These are phyloP conservation scores for Hecatera dysodea DNA, from an alignment of 2,888 invertebrate genomes.

Conservation along the genomic window DNA sequence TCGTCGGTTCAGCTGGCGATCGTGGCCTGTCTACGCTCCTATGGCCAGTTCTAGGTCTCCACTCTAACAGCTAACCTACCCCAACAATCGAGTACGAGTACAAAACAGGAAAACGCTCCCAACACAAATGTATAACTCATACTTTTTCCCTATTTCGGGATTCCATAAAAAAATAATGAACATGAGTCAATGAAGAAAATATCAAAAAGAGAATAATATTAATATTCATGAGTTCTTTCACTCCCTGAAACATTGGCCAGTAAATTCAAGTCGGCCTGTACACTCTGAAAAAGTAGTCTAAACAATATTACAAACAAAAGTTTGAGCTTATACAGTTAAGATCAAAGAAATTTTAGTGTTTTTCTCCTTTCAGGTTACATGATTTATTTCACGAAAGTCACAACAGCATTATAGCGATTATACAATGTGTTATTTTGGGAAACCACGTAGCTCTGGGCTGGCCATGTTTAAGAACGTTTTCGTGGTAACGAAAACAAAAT, in stretches of 20 bases:
- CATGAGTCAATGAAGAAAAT: neutral
- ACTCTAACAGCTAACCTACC: no score
- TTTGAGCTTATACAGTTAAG: slow-evolving; percentile 15
- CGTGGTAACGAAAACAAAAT: neutral
- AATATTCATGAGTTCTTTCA: neutral
- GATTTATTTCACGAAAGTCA: slow-evolving; percentile 16
- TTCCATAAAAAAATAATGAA: neutral
- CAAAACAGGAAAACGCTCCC: no score
- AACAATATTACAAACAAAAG: slow-evolving; percentile 14
- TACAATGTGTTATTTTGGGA: slow-evolving; percentile 1
- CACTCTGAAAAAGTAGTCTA: slow-evolving; percentile 8
- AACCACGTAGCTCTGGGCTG: neutral
- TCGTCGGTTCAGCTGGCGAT: no score
- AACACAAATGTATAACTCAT: no score
- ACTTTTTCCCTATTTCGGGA: neutral
- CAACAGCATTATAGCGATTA: neutral
- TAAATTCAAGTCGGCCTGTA: neutral
- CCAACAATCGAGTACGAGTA: no score
- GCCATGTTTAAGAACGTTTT: neutral
- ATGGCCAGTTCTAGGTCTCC: no score
- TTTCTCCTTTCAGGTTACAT: neutral
- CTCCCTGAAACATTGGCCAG: neutral
- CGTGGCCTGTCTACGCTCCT: no score
- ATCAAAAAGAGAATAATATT: neutral
- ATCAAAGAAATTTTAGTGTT: slow-evolving; percentile 24